Evolutionary conservation across 2,888 invertebrate species (phyloP).

Genomic region (Corbicula japonica): DNA sequence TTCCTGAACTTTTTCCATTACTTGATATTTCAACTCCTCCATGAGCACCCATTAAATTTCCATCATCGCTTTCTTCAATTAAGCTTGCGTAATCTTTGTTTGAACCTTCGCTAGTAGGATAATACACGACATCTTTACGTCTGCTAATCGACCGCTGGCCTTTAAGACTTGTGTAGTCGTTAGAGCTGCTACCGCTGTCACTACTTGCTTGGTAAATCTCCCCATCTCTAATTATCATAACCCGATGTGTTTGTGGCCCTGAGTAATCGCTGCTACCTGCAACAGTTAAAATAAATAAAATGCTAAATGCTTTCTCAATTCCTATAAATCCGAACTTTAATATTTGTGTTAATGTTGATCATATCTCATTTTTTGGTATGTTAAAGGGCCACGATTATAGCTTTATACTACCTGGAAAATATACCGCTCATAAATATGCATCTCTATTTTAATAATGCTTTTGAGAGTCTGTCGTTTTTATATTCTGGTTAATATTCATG

Average conservation of each 20-base stretch:
- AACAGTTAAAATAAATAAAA: neutral
- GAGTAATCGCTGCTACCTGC: constrained; percentile 36
- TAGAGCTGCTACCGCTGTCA: constrained; percentile 20
- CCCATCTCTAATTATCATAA: constrained; percentile 19
- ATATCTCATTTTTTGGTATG: neutral
- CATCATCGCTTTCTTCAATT: constrained; percentile 16
- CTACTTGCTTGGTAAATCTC: constrained; percentile 33
- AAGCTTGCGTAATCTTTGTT: constrained; percentile 30
- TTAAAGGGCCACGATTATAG: neutral
- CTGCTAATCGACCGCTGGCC: constrained; percentile 24
- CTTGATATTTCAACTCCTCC: neutral
- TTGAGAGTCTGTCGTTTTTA: too few species aligned
- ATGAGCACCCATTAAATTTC: neutral
- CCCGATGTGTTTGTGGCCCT: constrained; percentile 12
- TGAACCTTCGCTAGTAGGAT: constrained; percentile 25
- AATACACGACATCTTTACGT: constrained; percentile 11
- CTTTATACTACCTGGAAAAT: neutral
- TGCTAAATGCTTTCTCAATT: neutral
- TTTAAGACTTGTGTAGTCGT: constrained; percentile 34
- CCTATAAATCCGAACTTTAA: neutral
- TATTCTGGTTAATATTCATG: neutral
- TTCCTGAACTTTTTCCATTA: neutral
- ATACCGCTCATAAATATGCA: neutral
- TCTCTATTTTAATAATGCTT: neutral
- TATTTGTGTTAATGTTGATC: neutral